Base-by-base conservation (phyloP, 2,888 invertebrate genomes). In the Archips crataeganus region DNA sequence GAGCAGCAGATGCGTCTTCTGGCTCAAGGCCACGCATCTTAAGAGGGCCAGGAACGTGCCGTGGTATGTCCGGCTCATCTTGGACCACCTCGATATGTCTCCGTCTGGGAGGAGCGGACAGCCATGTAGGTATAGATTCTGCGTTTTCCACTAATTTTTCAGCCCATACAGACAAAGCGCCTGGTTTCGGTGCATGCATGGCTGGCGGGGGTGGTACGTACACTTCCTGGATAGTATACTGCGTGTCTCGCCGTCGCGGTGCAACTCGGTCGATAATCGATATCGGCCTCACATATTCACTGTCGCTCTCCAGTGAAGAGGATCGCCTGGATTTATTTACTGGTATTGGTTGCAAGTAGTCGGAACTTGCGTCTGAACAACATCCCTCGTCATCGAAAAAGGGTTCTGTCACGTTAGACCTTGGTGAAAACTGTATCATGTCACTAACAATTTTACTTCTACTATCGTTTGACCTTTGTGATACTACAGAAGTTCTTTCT, bases 1-100 rank as follows among this genome's bases (percentile, higher is more conserved):
- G 85, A 79, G 96, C 96, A 11, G 97, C 97, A 0, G 96, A 95
- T 1, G 96, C 95, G 81, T 97, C 97, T 79, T 97, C 97, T 77
- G 97, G 97, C 77, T 97, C 96, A 9, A 97, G 93, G 8, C 97
- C 97, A 79, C 96, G 93, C 78, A 95, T 93, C 67, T 92, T 96
- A 39, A 89, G 92, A 51, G 89, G 93, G 64, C 93, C 92, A 34
- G 94, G 95, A 54, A 92, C 85, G 65, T 90, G 82, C 10, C 86
- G 82, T 0, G 94, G 92, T 54, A 92, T 82, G 75, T 94, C 93
- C 0, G 94, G 91, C 75, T 94, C 93, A 39, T 90, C 88, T 80
- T 86, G 86, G 42, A 85, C 72, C 34, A 90, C 80, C 80, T 90
- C 88, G 65, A 87, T 83, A 77, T 94, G 85, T 83, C 88, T 91